Base-by-base conservation (phyloP, 2,113 vertebrate genomes). In the Heterocephalus glaber region DNA sequence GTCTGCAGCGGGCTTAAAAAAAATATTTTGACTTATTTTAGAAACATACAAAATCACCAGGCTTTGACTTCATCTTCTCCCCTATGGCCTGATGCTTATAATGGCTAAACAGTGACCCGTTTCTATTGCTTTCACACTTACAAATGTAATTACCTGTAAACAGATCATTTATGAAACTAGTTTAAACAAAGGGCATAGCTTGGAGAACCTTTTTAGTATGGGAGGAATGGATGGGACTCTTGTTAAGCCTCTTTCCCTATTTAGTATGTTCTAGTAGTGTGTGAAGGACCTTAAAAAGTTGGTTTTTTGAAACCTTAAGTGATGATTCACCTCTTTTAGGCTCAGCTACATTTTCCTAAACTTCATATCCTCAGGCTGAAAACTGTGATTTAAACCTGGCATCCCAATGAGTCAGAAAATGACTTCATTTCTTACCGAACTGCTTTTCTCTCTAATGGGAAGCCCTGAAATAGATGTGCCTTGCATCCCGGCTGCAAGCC, bases 381-480 rank as follows among this genome's bases (percentile, higher is more conserved):
- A 96, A 96, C 49, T 47, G 38, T 80, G 56, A 30, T 95, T 97
- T 97, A 97, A 98, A 98, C 77, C 77, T 92, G 94, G 60, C 94
- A 97, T 91, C 85, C 94, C 95, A 89, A 87, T 97, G 97, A 96
- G 20, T 52, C 94, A 97, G 97, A 97, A 98, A 98, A 89, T 89
- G 20, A 98, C 97, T 98, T 90, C 92, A 97, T 96, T 98, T 97
- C 93, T 98, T 97, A 94, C 63, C 30, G 1, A 95, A 88, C 20
- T 95, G 68, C 44, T 35, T 96, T 88, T 92, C 93, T 97, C 61
- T 98, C 60, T 97, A 96, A 98, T 97, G 95, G 97, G 97, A 98
- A 97, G 30, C 44, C 93, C 88, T 94, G 95, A 93, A 98, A 98
- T 49, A 92, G 97, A 98, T 92, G 63, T 81, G 93, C 60, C 96